Conservation (phyloP, 1,140 invertebrate species). For the Drosophila simulans region DNA sequence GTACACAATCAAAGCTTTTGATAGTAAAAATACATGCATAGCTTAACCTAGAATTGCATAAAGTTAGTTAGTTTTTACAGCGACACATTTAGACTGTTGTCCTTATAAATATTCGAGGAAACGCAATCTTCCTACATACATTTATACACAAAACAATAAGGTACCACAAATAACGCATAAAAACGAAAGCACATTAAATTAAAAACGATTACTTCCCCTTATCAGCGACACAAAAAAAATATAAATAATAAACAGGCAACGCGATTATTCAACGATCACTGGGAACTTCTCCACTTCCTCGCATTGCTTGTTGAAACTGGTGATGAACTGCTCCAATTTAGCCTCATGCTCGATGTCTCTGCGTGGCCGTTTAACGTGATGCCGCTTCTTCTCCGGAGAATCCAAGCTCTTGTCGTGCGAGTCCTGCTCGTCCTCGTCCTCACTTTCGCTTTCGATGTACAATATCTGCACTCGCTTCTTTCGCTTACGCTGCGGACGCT, state of each 20-base stretch:
- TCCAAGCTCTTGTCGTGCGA: constrained; percentile 35
- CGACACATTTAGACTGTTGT: neutral
- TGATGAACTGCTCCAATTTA: constrained; percentile 59
- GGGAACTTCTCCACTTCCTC: constrained; percentile 70
- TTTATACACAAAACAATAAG: constrained; percentile 6
- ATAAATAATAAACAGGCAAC: neutral
- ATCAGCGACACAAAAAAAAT: constrained; percentile 5
- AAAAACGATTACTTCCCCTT: neutral
- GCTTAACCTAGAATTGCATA: neutral
- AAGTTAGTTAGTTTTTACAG: neutral
- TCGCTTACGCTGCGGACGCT: constrained; percentile 66
- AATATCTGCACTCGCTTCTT: constrained; percentile 61
- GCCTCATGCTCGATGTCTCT: constrained; percentile 53
- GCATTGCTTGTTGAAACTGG: constrained; percentile 71
- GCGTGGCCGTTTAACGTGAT: constrained; percentile 40
- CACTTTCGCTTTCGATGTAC: constrained; percentile 68
- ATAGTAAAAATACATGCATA: neutral
- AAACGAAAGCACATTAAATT: neutral
- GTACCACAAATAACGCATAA: constrained; percentile 1
- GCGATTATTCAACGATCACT: constrained; percentile 61
- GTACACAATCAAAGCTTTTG: neutral
- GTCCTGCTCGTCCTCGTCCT: constrained; percentile 51
- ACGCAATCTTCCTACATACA: constrained; percentile 4
- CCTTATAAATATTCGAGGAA: neutral
- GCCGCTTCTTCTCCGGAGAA: constrained; percentile 53